Evolutionary conservation across 2,113 vertebrate genomes (phyloP).

Genomic region (Neomonachus schauinslandi): DNA sequence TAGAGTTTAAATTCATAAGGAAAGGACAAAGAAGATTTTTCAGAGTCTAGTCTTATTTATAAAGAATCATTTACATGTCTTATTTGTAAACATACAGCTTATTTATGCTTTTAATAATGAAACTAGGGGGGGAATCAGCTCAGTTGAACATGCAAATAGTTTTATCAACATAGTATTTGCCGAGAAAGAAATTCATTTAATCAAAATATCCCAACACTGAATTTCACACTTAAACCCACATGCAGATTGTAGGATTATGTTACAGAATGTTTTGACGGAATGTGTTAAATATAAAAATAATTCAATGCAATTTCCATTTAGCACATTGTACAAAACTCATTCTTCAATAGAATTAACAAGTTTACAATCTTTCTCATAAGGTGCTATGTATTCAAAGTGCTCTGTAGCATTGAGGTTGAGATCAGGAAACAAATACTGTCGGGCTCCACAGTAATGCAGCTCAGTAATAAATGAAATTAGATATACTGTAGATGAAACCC

Average conservation of each 20-base stretch:
- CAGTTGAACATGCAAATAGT: conserved; percentile 22
- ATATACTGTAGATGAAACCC: neutral
- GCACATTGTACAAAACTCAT: conserved; percentile 53
- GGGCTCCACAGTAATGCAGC: neutral
- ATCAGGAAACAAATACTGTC: neutral
- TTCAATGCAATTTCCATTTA: conserved; percentile 65
- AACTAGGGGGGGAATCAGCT: conserved; percentile 16
- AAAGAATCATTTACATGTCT: conserved; percentile 4
- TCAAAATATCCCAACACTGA: conserved; percentile 67
- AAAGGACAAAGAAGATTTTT: conserved; percentile 7
- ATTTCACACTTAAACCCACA: conserved; percentile 70
- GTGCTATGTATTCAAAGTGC: conserved; percentile 44
- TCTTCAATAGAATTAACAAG: conserved; percentile 57
- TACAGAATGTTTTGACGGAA: conserved; percentile 46
- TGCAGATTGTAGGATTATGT: conserved; percentile 53
- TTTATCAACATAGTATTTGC: conserved; percentile 49
- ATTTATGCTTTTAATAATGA: conserved; percentile 63
- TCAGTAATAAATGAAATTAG: neutral
- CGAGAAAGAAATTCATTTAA: conserved; percentile 54
- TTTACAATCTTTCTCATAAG: conserved; percentile 33
- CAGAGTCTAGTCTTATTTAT: neutral
- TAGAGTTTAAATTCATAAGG: conserved; percentile 5
- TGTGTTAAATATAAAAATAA: conserved; percentile 75
- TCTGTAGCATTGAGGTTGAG: neutral
- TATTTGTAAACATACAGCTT: conserved; percentile 30